Conservation (phyloP, 1,140 invertebrate species). For the Pogonomyrmex barbatus region DNA sequence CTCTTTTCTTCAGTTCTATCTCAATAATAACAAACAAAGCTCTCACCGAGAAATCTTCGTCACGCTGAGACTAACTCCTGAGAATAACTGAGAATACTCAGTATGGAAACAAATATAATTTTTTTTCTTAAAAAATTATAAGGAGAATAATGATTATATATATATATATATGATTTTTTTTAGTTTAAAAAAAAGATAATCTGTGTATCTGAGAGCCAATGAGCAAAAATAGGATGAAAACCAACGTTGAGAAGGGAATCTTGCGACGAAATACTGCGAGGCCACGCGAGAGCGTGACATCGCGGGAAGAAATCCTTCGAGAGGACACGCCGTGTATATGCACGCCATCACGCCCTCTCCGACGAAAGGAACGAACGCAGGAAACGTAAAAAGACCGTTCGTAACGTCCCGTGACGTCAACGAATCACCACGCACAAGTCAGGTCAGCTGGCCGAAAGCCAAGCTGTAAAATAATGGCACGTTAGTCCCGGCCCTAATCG, state of each 20-base stretch:
- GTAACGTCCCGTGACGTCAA: conserved; percentile 68
- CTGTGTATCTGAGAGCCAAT: not conserved
- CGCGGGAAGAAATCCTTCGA: conserved; percentile 38
- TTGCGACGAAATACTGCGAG: conserved; percentile 28
- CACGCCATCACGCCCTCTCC: conserved; percentile 25
- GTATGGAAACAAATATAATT: not conserved
- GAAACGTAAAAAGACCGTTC: conserved; percentile 41
- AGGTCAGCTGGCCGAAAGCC: conserved; percentile 67
- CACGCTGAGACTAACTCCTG: not conserved
- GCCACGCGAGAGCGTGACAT: conserved; percentile 40
- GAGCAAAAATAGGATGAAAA: not conserved
- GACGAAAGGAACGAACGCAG: conserved; percentile 28
- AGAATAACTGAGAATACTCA: not conserved
- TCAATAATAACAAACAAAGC: not conserved
- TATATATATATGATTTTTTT: not conserved
- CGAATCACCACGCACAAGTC: conserved; percentile 54
- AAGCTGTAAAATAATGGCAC: conserved; percentile 72
- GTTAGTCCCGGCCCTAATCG: conserved; percentile 71
- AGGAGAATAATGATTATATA: not conserved
- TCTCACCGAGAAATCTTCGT: too few species aligned
- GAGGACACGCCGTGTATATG: conserved; percentile 32
- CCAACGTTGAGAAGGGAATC: not conserved
- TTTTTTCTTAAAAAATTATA: not conserved
- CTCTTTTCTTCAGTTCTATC: not conserved
- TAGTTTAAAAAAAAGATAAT: not conserved